Evolutionary conservation across 2,888 invertebrate genomes (phyloP).

Genomic region (Drosophila robusta): DNA sequence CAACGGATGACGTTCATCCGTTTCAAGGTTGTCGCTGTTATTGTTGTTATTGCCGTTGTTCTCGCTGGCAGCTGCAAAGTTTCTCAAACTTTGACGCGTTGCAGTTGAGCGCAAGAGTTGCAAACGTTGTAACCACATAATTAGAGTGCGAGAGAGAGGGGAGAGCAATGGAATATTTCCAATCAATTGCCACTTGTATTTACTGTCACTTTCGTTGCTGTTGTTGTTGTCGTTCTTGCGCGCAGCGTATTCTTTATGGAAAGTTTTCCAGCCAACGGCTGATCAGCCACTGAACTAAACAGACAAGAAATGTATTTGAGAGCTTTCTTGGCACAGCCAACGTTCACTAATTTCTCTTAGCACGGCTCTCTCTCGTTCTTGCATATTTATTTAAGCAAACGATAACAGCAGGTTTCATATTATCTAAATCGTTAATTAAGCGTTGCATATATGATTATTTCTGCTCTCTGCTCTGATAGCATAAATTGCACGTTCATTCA

Average conservation of each 20-base stretch:
- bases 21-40: conserved; percentile 14
- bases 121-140: conserved; percentile 50
- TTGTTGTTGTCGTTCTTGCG: conserved; percentile 2
- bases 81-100: conserved; percentile 56
- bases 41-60: conserved; percentile 9
- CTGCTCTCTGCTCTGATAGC: neutral
- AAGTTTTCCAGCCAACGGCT: conserved; percentile 64
- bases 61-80: conserved; percentile 50
- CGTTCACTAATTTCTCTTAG: conserved; percentile 21
- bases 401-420: conserved; percentile 16
- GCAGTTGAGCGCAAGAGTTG: conserved; percentile 32
- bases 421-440: conserved; percentile 10
- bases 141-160: neutral
- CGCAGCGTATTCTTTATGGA: conserved; percentile 36
- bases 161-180: neutral
- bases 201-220: conserved; percentile 23
- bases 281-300: conserved; percentile 30
- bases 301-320: neutral
- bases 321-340: conserved; percentile 39
- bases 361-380: neutral
- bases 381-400: neutral
- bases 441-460: neutral
- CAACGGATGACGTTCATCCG: conserved; percentile 87
- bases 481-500: too few species aligned
- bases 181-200: conserved; percentile 18